phyloP scores from a whole-genome alignment of 2,888 invertebrate genomes.

The Leptura quadrifasciata region DNA sequence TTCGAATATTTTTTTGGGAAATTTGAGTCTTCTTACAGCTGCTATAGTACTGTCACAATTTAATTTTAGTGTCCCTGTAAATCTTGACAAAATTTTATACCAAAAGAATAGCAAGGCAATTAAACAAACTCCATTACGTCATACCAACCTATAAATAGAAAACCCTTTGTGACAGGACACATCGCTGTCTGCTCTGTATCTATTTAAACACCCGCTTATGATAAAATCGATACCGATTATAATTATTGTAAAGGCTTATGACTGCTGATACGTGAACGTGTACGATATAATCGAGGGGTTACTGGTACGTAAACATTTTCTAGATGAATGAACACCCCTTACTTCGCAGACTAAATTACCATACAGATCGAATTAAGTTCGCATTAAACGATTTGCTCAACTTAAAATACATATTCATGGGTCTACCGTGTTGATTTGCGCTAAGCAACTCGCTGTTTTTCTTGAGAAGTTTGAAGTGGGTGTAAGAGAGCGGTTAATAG shows the following conservation, averaged over 20 bases:
- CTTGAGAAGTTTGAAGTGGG: constrained; percentile 13
- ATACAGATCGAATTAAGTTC: constrained; percentile 7
- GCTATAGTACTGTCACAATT: no score
- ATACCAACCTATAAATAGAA: neutral
- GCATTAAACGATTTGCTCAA: constrained; percentile 10
- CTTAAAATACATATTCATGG: constrained; percentile 26
- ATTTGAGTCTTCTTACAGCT: no score
- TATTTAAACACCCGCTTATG: neutral
- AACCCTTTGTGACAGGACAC: neutral
- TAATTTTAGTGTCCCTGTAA: no score
- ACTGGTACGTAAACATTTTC: constrained; percentile 13
- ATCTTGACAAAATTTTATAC: no score
- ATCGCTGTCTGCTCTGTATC: neutral
- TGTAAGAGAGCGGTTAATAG: constrained; percentile 17
- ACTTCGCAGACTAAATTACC: constrained; percentile 17
- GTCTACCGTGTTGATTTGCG: neutral
- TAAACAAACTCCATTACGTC: no score
- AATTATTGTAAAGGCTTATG: constrained; percentile 10
- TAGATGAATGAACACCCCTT: constrained; percentile 2
- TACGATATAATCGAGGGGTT: constrained; percentile 24
- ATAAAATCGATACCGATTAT: constrained; percentile 12
- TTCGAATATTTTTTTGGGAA: no score
- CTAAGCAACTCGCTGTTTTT: neutral
- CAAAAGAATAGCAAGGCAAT: neutral
- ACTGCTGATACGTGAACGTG: constrained; percentile 14